Evolutionary conservation across 1,140 invertebrate genomes (phyloP).

Genomic region (Pachyrhynchus sulphureomaculatus): DNA sequence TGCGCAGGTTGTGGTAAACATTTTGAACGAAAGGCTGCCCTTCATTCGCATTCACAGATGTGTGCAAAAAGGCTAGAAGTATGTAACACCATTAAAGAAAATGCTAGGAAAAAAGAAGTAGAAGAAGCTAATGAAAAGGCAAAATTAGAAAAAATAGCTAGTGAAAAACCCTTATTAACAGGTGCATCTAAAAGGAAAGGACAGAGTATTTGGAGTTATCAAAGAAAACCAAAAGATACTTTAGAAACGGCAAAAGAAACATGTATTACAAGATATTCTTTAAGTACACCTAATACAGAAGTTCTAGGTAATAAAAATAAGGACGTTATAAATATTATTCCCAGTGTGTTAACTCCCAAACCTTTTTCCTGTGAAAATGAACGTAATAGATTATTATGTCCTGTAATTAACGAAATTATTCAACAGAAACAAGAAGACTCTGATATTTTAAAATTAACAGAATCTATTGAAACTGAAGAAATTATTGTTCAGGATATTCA

Average conservation of each 20-base stretch:
- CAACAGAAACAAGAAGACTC: too few relatives aligned
- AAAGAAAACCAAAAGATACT: background rate
- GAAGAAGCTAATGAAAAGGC: conserved; percentile 20
- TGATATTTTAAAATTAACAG: too few relatives aligned
- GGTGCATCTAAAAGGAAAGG: conserved; percentile 39
- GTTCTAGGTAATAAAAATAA: too few relatives aligned
- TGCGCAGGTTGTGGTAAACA: conserved; percentile 68
- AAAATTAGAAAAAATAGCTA: conserved; percentile 25
- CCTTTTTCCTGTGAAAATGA: too few relatives aligned
- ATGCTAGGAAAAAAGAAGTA: conserved; percentile 34
- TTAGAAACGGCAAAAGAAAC: background rate
- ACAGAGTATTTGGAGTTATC: conserved; percentile 10
- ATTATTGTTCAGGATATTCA: too few relatives aligned
- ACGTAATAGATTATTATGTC: too few relatives aligned
- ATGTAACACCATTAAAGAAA: conserved; percentile 43
- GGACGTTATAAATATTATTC: too few relatives aligned
- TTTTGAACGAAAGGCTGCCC: conserved; percentile 66
- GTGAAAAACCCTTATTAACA: conserved; percentile 23
- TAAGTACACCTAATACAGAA: too few relatives aligned
- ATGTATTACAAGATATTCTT: too few relatives aligned
- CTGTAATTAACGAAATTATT: too few relatives aligned
- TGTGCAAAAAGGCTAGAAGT: conserved; percentile 49
- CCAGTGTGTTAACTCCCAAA: too few relatives aligned
- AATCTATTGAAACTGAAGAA: too few relatives aligned
- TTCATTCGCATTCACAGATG: conserved; percentile 63